Evolutionary conservation across 2,888 invertebrate species (phyloP), one percentile per base, ranked within the genome.

Genomic region (Hoplodrina ambigua): DNA sequence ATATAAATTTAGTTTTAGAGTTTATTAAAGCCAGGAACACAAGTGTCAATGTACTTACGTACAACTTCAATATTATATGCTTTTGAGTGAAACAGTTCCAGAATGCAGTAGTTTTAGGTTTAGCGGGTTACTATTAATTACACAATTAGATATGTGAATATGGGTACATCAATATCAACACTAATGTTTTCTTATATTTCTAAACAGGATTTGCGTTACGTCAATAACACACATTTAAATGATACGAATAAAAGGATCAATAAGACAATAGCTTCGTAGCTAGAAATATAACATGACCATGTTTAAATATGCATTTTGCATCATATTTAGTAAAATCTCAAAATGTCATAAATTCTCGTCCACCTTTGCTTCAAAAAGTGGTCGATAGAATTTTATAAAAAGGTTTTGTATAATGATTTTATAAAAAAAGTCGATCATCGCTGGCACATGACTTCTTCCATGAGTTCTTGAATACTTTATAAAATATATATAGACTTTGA

Each of bases 1-100:
- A 44, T 13, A 20, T 49, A 0, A 33, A 60, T 78, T 81, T 67
- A 76, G 57, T 88, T 89, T 90, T 88, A 91, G 86, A 91, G 86
- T 95, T 94, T 92, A 92, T 94, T 94, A 92, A 94, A 94, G 93
- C 94, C 93, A 94, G 92, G 92, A 94, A 94, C 94, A 94, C 93
- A 93, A 92, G 89, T 91, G 88, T 91, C 85, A 90, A 88, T 87
- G 89, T 88, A 46, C 46, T 46, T 5, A 91, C 87, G 37, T 75
- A 82, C 72, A 74, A 88, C 80, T 84, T 86, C 75, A 83, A 80
- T 78, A 67, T 79, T 8, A 83, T 8, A 83, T 86, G 84, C 77
- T 89, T 85, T 82, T 74, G 81, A 86, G 84, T 75, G 78, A 82
- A 75, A 80, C 71, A 80, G 76, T 83, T 81, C 76, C 76, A 80